Conservation (phyloP, 2,113 vertebrate genomes). For the Axis porcinus region DNA sequence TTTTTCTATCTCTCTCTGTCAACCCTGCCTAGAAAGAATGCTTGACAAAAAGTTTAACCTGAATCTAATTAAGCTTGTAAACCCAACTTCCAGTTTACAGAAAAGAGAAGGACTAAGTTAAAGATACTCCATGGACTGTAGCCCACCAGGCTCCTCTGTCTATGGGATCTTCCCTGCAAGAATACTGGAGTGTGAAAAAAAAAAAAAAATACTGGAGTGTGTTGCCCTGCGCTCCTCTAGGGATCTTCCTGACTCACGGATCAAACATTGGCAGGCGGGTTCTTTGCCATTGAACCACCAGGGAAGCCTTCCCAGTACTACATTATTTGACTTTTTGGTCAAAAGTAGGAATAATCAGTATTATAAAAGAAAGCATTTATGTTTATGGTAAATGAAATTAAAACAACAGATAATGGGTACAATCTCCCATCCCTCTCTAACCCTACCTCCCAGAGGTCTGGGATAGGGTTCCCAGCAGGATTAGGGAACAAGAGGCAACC, state of each 20-base stretch:
- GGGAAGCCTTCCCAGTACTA: not conserved
- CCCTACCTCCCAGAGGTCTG: not conserved
- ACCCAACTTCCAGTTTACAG: not conserved
- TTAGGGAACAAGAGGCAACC: not conserved
- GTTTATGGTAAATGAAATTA: not conserved
- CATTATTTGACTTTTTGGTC: not conserved
- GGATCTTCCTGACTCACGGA: not conserved
- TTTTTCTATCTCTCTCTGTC: not conserved
- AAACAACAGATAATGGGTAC: not conserved
- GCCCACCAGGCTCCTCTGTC: not conserved
- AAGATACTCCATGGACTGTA: not conserved
- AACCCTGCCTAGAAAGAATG: not conserved
- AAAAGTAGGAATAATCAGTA: not conserved
- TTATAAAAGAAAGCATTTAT: not conserved
- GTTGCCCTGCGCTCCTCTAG: not conserved
- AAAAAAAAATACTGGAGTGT: not conserved
- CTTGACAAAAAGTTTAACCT: not conserved
- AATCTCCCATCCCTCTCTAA: not conserved
- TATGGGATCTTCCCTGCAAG: not conserved
- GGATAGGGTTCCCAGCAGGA: not conserved
- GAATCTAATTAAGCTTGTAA: not conserved
- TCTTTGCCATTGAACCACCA: not conserved
- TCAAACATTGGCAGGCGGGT: not conserved
- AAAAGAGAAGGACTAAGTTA: not conserved
- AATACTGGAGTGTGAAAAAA: not conserved